These are phyloP conservation scores for Psittacus erithacus DNA, from an alignment of 2,113 vertebrate genomes.

Conservation along the genomic window DNA sequence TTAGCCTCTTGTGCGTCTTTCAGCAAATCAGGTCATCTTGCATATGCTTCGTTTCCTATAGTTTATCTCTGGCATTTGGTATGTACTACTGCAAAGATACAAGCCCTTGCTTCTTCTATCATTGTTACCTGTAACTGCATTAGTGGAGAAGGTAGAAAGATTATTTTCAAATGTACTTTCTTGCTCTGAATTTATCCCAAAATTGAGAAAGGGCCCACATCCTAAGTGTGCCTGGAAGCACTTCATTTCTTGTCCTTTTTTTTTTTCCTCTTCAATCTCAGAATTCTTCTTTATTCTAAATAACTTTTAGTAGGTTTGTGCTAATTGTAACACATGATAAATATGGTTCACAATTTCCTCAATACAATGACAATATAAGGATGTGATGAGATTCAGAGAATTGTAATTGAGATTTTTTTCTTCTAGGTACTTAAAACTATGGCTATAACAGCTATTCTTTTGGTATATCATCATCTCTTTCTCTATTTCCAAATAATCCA, in stretches of 20 bases:
- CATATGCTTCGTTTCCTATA: background rate
- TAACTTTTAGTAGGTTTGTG: background rate
- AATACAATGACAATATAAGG: background rate
- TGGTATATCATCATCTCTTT: background rate
- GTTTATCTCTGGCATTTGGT: background rate
- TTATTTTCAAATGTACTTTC: background rate
- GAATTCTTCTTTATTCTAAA: background rate
- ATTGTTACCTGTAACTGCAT: background rate
- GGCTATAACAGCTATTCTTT: background rate
- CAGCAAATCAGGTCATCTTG: background rate
- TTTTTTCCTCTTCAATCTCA: background rate
- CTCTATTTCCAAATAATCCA: background rate
- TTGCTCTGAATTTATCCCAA: background rate
- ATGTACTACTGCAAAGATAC: background rate
- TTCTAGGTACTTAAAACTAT: background rate
- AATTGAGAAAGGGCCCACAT: background rate
- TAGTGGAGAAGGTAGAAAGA: background rate
- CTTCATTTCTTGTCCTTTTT: background rate
- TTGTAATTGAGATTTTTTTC: background rate
- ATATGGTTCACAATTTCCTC: background rate
- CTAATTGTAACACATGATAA: background rate
- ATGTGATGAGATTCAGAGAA: background rate
- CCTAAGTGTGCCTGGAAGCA: background rate
- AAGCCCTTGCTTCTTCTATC: background rate
- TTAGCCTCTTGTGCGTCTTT: background rate